Base-by-base conservation (phyloP, 1,140 invertebrate species). In the Tribolium castaneum region DNA sequence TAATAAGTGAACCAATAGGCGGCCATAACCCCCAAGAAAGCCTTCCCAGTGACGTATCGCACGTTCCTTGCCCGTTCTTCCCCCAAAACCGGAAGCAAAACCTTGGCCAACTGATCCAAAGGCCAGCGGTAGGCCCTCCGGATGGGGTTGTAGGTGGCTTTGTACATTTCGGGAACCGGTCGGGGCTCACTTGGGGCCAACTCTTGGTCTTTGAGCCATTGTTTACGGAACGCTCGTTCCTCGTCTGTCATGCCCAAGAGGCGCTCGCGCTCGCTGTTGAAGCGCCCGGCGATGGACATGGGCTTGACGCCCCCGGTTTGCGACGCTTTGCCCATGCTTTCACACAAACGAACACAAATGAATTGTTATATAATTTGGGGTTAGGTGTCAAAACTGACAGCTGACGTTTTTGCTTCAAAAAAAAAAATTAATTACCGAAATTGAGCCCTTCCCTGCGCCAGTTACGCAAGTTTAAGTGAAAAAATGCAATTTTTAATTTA, bases 201-300 rank as follows among this genome's bases (percentile, higher is more conserved):
- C 79, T 91, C 83, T 89, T 96, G 95, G 88, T 96, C 95, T 85
- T 96, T 92, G 0, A 97, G 80, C 92, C 92, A 97, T 85, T 96
- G 91, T 80, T 92, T 92, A 76, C 96, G 90, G 91, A 93, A 97
- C 52, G 91, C 91, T 80, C 95, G 90, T 88, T 97, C 95, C n/a
- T 91, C 92, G 84, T 93, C 88, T 4, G 92, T 92, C 95, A 97
- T 97, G 73, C 95, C 95, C 59, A 92, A 82, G 16, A 94, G 88
- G 85, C 96, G 90, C 87, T 96, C 93, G 78, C 95, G 89, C 88
- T 96, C 93, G 0, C 85, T 85, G 12, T 87, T 89, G 87, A 94
- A 90, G 72, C 94, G 92, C 1, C 95, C 94, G 76, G 89, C 89
- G 81, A 97, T 94, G 73, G 86, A 81, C 90, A 96, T 93, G 34